Evolutionary conservation across 1,140 invertebrate genomes (phyloP).

Genomic region (Melitaea cinxia): DNA sequence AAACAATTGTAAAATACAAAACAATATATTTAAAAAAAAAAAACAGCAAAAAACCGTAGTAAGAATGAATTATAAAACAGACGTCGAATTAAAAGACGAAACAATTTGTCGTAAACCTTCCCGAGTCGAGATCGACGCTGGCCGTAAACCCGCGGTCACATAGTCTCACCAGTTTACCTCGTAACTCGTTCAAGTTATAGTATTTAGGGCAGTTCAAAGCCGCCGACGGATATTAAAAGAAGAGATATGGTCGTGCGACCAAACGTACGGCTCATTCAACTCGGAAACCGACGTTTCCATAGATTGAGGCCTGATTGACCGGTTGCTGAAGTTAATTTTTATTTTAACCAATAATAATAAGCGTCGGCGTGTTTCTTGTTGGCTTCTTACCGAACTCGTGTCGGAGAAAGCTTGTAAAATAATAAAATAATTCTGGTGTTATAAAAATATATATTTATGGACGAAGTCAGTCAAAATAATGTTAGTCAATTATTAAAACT

Average conservation of each 20-base stretch:
- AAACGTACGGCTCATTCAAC: conserved; percentile 66
- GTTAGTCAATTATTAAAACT: not conserved
- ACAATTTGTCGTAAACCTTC: conserved; percentile 60
- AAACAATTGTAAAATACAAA: not conserved
- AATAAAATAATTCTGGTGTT: conserved; percentile 13
- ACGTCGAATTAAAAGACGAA: conserved; percentile 31
- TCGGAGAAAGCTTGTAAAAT: not conserved
- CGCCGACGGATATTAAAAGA: conserved; percentile 72
- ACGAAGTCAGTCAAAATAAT: not conserved
- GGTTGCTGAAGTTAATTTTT: conserved; percentile 39
- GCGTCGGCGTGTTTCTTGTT: conserved; percentile 20
- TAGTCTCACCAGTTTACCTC: conserved; percentile 53
- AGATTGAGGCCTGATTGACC: conserved; percentile 54
- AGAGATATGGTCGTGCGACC: conserved; percentile 70
- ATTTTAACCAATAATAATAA: conserved; percentile 29
- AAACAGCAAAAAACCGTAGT: not conserved
- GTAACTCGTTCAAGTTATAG: conserved; percentile 75
- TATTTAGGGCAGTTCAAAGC: conserved; percentile 77
- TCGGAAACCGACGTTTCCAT: conserved; percentile 53
- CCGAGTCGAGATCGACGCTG: conserved; percentile 30
- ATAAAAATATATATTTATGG: conserved; percentile 14
- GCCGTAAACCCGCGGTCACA: conserved; percentile 56
- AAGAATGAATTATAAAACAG: conserved; percentile 16
- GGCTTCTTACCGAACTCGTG: conserved; percentile 2
- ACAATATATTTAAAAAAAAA: conserved; percentile 1